These are phyloP conservation scores for Horisme vitalbata DNA, from an alignment of 2,888 invertebrate genomes.

Conservation along the genomic window DNA sequence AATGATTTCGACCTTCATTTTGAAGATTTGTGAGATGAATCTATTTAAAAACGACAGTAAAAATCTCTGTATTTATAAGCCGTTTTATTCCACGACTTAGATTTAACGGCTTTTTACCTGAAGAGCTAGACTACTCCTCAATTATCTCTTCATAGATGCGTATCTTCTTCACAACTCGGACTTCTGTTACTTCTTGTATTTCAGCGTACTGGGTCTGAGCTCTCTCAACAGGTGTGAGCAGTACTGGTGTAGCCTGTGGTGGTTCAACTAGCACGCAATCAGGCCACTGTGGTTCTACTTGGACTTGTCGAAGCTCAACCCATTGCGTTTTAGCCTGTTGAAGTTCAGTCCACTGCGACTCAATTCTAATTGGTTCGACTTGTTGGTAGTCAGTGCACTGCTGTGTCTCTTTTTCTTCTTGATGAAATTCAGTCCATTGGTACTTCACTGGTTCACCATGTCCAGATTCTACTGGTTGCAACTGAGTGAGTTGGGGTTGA, in stretches of 20 bases:
- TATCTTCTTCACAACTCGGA: constrained; percentile 8
- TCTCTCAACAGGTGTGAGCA: constrained; percentile 7
- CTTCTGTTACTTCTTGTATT: constrained; percentile 13
- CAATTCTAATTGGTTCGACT: constrained; percentile 2
- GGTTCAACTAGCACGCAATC: constrained; percentile 6
- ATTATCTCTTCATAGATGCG: constrained; percentile 11
- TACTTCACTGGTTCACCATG: background rate
- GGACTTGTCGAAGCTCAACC: constrained; percentile 7
- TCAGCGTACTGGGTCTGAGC: constrained; percentile 7
- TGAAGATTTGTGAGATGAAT: background rate
- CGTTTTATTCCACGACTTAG: too few relatives aligned
- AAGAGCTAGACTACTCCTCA: constrained; percentile 3
- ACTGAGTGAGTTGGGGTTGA: constrained; percentile 1
- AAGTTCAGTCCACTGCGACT: constrained; percentile 10
- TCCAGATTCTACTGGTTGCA: background rate
- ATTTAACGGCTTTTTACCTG: too few relatives aligned
- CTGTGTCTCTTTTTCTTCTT: background rate
- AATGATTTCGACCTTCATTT: constrained; percentile 1
- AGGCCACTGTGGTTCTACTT: constrained; percentile 9
- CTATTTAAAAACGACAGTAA: too few relatives aligned
- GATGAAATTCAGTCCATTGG: constrained; percentile 2
- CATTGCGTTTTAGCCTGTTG: constrained; percentile 7
- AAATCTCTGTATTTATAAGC: too few relatives aligned
- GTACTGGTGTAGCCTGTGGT: constrained; percentile 3
- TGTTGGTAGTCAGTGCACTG: background rate